Conservation (phyloP, 2,113 vertebrate species). For the Vulpes lagopus region DNA sequence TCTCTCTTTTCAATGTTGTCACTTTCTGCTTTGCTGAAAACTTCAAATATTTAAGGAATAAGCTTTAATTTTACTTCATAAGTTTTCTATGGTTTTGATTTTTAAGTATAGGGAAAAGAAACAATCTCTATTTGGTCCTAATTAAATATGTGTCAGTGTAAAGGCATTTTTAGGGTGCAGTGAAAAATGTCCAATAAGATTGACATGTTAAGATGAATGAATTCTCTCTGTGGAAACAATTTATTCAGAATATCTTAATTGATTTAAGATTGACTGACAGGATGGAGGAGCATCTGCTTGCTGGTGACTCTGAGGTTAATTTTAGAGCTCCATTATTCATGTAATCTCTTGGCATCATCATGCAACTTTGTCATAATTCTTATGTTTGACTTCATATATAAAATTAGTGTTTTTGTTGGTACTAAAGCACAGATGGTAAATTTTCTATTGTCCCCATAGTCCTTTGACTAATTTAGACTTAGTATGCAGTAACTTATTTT, state of each 20-base stretch:
- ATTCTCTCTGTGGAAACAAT: slow-evolving; percentile 17
- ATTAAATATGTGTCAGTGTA: background rate
- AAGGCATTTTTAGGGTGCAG: background rate
- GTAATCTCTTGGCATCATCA: background rate
- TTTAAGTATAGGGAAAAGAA: background rate
- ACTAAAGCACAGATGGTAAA: slow-evolving; percentile 7
- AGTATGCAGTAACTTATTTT: slow-evolving; percentile 39
- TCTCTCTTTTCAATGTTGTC: background rate
- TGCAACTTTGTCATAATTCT: slow-evolving; percentile 13
- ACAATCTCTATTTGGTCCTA: background rate
- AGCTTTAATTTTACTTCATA: background rate
- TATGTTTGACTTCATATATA: slow-evolving; percentile 45
- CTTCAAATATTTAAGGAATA: slow-evolving; percentile 18
- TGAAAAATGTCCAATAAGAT: background rate
- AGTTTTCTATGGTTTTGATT: background rate
- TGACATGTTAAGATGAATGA: slow-evolving; percentile 25
- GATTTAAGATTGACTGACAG: slow-evolving; percentile 67
- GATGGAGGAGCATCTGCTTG: background rate
- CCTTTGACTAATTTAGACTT: slow-evolving; percentile 47
- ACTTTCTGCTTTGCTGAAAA: background rate
- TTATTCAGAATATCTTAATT: slow-evolving; percentile 63
- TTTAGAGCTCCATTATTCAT: slow-evolving; percentile 67
- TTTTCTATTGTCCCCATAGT: slow-evolving; percentile 1
- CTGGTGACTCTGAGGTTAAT: slow-evolving; percentile 31
- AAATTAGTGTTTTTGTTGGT: slow-evolving; percentile 38